Evolutionary conservation across 2,113 vertebrate genomes (phyloP), one percentile per base, ranked within the genome.

Genomic region (Paramisgurnus dabryanus): DNA sequence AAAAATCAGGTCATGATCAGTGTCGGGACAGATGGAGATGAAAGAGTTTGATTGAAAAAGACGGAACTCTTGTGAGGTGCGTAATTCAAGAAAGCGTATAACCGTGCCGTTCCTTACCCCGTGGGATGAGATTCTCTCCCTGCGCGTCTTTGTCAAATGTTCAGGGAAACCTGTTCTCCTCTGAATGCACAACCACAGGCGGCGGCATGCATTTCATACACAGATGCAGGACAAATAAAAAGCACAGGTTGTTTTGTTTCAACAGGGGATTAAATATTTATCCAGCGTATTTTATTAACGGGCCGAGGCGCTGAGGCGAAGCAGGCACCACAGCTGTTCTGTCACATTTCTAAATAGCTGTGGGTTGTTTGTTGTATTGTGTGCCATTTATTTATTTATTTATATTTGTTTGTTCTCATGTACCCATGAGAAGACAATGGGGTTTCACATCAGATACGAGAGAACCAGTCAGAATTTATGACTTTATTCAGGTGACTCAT

Each of bases 251-350:
- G 67, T 72, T 40, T 61, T 27, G 10, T 60, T 67, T 78, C 61
- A 68, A 73, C 70, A 27, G 68, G 72, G 34, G 43, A 85, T 86
- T 67, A 85, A 86, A 86, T 86, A 87, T 86, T 87, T 82, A 87
- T 87, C 60, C 43, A 5, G 61, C 41, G 72, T 79, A 76, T 83
- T 87, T 86, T 87, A 86, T 86, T 83, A 84, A 82, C 67, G 65
- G 57, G 75, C 53, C 18, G 40, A 50, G 9, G 66, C 39, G 69
- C 55, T 81, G 39, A 69, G 75, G 68, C 75, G 61, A 41, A 78
- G 49, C 67, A 40, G 27, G 57, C 43, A 13, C 68, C 60, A 78
- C 83, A 79, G 83, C 80, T 79, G 80, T 57, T 79, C 65, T 76
- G 47, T 75, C 76, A 75, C 57, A 34, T 78, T 77, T 80, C 68